Evolutionary conservation across 2,888 invertebrate genomes (phyloP), one percentile per base, ranked within the genome.

Genomic region (Emmelina monodactyla): DNA sequence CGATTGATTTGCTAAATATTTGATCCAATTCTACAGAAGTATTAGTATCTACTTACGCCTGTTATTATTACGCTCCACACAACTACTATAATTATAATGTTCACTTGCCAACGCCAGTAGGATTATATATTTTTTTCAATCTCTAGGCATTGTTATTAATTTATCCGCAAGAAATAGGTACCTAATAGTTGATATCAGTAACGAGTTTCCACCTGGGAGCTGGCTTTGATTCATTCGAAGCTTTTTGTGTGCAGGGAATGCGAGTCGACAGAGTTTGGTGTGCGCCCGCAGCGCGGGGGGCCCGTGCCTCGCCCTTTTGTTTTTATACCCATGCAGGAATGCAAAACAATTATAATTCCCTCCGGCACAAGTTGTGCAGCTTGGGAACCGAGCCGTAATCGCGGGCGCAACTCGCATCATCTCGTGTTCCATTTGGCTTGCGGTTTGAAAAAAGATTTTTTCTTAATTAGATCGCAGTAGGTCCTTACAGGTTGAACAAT

Each of bases 301-400:
- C 68, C 67, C 53, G 53, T 52, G 49, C 51, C 53, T 58, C 55
- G 62, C 58, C 63, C 69, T 78, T 76, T 78, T 75, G 72, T 76
- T 78, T 73, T 79, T 76, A 67, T 79, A 64, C 66, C 65, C 71
- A 64, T 68, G 69, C 72, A 76, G 73, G 76, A 79, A 78, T 76
- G 78, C 78, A 78, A 78, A 78, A 75, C 76, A 79, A 78, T 79
- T 78, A 76, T 76, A 73, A 75, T 70, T 70, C 68, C 66, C 71
- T 57, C 62, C 59, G 70, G 72, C 71, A 76, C 69, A 71, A 69
- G 59, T 62, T 62, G 60, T 54, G 62, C 61, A 66, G 60, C 62
- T 61, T 62, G 62, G 58, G 64, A 69, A 69, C 62, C 55, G 55
- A 62, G 62, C 53, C 55, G 62, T 62, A 71, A 71, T 72, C 68